Evolutionary conservation across 2,888 invertebrate species (phyloP), one percentile per base, ranked within the genome.

Genomic region (Nomada fucata): DNA sequence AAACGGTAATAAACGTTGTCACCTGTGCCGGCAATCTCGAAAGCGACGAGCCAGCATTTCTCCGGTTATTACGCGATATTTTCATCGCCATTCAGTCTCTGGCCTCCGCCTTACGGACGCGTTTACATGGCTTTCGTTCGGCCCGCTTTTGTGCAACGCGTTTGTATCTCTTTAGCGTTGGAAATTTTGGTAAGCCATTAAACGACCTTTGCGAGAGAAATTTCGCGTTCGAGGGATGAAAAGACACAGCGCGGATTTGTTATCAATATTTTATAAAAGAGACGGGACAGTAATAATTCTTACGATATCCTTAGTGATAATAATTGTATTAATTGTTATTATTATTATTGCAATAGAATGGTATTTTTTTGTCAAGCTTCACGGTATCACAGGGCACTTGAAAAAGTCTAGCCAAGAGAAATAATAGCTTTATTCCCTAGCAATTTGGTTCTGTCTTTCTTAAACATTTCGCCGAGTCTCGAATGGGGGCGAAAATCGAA

Each of bases 1-100:
- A 69, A 84, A 82, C 71, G 86, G 73, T 86, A 86, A 86, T 85
- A 85, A 85, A 77, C 78, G 79, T 65, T 84, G 79, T 82, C 82
- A 79, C 79, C 76, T 84, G 79, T 18, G 67, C 53, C 44, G 36
- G 42, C 47, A 57, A 52, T 64, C 61, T 69, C 64, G 50, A n/a
- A 59, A 59, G n/a, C 64, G 76, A 69, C 79, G 52, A 76, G 76
- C 64, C 64, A 76, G 76, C 76, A 44, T 59, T 76, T 70, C 77
- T 57, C 59, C 18, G n/a, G 70, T 84, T 73, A 65, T 73, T 74
- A 68, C 79, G 52, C 47, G 65, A 79, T 70, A 79, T 76, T 79
- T 79, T 76, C 76, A 57, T 67, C 68, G 68, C 23, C 2, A 42
- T 20, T n/a, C 70, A 23, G 13, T 15, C 20, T 5, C 42, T 18